Percentiles rank a stretch among this genome's conserved stretches.
phyloP scores from a whole-genome alignment of 2,113 vertebrate species.

The Gallinago media region DNA sequence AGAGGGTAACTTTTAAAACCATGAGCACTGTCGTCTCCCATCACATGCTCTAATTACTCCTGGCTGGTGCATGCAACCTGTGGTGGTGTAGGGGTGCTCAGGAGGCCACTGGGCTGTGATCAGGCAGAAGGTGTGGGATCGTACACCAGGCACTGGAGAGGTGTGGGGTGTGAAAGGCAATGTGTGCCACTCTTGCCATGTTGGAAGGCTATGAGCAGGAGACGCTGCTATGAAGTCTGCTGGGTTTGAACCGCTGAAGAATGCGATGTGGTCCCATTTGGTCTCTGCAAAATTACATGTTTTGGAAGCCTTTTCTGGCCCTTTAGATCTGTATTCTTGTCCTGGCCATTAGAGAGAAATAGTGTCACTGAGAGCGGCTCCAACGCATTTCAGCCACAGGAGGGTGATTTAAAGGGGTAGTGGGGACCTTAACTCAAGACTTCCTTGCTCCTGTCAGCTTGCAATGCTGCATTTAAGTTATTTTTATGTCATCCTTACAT shows the following conservation, averaged over 20 bases:
- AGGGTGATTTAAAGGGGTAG: neutral
- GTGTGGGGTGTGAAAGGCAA: fast-evolving
- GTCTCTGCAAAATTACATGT: neutral
- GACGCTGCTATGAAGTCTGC: neutral
- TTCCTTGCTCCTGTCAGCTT: slow-evolving; percentile 15
- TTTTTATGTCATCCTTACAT: slow-evolving; percentile 24
- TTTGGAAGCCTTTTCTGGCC: neutral
- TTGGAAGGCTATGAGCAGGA: neutral
- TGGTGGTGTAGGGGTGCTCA: neutral
- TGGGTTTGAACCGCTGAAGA: neutral
- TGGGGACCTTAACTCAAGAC: neutral
- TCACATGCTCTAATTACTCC: neutral
- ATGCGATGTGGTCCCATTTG: fast-evolving
- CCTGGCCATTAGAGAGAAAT: slow-evolving; percentile 6
- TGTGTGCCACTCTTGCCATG: fast-evolving
- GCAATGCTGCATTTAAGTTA: neutral
- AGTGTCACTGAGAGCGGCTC: neutral
- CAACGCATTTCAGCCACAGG: neutral
- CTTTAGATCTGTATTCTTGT: neutral
- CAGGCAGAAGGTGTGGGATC: neutral
- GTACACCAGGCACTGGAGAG: fast-evolving
- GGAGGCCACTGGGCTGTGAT: neutral
- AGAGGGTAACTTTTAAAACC: neutral
- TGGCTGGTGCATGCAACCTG: neutral
- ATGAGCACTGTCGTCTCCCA: neutral